Conservation (phyloP, 2,888 invertebrate genomes). For the Tyria jacobaeae region DNA sequence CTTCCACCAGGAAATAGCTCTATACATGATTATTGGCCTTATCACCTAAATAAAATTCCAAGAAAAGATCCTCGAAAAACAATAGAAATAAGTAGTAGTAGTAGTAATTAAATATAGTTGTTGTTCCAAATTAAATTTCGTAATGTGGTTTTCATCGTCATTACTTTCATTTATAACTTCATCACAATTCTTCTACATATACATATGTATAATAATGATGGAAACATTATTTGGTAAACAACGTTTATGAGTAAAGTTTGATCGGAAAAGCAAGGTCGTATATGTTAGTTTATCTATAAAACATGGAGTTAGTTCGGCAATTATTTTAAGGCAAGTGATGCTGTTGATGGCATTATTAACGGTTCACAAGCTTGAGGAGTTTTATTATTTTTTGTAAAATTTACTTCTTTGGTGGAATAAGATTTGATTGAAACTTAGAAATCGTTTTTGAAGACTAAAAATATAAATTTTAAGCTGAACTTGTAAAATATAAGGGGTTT, state of each 20-base stretch:
- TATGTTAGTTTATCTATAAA: conserved; percentile 28
- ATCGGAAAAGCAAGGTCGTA: conserved; percentile 47
- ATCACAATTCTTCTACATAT: conserved; percentile 35
- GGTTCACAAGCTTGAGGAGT: background rate
- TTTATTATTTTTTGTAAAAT: background rate
- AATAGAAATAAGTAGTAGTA: too few relatives aligned
- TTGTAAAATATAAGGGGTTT: background rate
- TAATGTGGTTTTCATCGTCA: too few relatives aligned
- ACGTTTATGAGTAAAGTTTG: conserved; percentile 49
- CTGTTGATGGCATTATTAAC: background rate
- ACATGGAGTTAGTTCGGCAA: conserved; percentile 10
- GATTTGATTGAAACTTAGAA: background rate
- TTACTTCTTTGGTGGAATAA: background rate
- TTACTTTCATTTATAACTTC: background rate
- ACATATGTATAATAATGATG: conserved; percentile 7
- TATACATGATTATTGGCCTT: too few relatives aligned
- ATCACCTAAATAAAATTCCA: too few relatives aligned
- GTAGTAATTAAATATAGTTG: too few relatives aligned
- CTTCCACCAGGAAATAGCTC: too few relatives aligned
- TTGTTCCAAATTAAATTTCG: too few relatives aligned
- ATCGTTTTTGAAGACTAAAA: too few relatives aligned
- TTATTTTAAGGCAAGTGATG: conserved; percentile 29
- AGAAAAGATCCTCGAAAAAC: too few relatives aligned
- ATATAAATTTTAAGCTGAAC: background rate
- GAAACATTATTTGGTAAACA: conserved; percentile 42